phyloP scores from a whole-genome alignment of 2,888 invertebrate species.

The Conus canariensis region DNA sequence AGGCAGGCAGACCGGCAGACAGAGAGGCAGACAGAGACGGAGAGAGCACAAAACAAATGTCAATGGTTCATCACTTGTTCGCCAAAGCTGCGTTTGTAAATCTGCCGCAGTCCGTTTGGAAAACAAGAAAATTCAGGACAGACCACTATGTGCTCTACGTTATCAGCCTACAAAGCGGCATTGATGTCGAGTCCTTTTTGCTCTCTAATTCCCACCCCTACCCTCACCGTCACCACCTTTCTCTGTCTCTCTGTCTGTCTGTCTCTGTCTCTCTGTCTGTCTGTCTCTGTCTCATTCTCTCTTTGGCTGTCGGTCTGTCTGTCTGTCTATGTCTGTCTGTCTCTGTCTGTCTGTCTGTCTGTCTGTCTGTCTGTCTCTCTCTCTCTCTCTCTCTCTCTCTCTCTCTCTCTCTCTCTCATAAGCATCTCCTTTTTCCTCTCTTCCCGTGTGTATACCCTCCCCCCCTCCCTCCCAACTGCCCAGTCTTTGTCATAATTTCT shows the following conservation, averaged over 20 bases:
- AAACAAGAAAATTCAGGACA: too few species aligned
- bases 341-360: not conserved
- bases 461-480: not conserved
- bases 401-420: not conserved
- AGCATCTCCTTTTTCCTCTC: too few species aligned
- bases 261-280: not conserved
- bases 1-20: too few species aligned
- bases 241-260: not conserved
- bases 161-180: too few species aligned
- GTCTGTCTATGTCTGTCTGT: not conserved
- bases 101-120: too few species aligned
- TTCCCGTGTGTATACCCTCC: too few species aligned
- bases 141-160: too few species aligned
- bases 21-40: too few species aligned
- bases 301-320: not conserved
- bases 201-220: not conserved
- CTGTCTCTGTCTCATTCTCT: not conserved
- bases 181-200: not conserved
- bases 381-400: not conserved
- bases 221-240: not conserved
- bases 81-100: too few species aligned
- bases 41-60: too few species aligned
- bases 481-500: not conserved
- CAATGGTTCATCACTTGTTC: too few species aligned
- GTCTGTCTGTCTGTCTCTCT: not conserved